Base-by-base conservation (phyloP, 2,797 vertebrate genomes). In the Acrossocheilus fasciatus region DNA sequence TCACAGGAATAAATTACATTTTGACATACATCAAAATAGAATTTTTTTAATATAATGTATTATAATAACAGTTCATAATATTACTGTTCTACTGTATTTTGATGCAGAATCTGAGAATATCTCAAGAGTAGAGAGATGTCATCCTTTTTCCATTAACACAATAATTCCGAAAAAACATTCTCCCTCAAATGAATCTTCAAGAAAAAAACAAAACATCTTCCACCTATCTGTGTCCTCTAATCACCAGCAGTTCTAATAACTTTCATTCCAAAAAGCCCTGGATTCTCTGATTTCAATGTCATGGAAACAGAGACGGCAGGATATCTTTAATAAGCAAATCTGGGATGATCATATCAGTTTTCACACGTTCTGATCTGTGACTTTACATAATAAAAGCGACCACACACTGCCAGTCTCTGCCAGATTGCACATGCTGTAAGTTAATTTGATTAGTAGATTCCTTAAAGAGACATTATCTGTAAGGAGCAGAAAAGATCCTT, bases 271-370 rank as follows among this genome's bases (percentile, higher is more conserved):
- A 54, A 84, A 69, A 66, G 45, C 74, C n/a, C 20, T 15, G 20
- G 47, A 78, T 78, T 77, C 85, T 81, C 73, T 78, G 34, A 70
- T 64, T 79, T 83, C 59, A 73, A 62, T 87, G 81, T 87, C 86
- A 83, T 83, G 81, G 81, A 84, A 87, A 83, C 75, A 34, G 74
- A 39, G 8, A 64, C 8, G 47, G 39, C 81, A 20, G 74, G 81
- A 81, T 50, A 82, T 78, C 23, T 85, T 47, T 78, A 78, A 82
- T 64, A 52, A 85, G 83, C 52, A n/a, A 81, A 85, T 85, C 62
- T 54, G 23, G 77, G 52, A 73, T 34, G 45, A 85, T 77, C 54
- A 72, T 74, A 72, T 88, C 54, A 72, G 73, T 72, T 88, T 88
- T 76, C 66, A 69, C 79, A 77, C 66, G 0, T 62, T 82, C 78